phyloP scores from a whole-genome alignment of 92 coral and sea anemone species.

The Metridium senile region DNA sequence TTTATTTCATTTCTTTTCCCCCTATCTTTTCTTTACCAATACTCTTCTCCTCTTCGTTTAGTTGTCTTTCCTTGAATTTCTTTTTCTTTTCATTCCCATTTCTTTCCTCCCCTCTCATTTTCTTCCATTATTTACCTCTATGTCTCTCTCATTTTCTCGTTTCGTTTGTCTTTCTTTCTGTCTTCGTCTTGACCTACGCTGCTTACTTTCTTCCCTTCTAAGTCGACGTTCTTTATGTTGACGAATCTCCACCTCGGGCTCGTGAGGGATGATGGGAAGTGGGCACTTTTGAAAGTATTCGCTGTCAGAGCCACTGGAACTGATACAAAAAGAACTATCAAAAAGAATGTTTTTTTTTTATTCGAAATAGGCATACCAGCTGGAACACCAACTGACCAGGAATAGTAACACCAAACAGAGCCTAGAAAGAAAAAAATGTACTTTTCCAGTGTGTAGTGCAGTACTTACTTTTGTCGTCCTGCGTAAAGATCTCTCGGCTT shows the following conservation, averaged over 20 bases:
- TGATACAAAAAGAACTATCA: not conserved
- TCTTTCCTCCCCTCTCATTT: no score
- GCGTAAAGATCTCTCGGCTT: slow-evolving; percentile 24
- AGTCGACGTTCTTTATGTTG: slow-evolving; percentile 30
- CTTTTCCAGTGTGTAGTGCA: no score
- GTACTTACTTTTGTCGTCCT: not conserved
- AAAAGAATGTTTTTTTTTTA: not conserved
- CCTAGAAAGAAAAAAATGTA: no score
- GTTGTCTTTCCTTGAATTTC: no score
- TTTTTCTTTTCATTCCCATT: no score
- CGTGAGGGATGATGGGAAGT: slow-evolving; percentile 22
- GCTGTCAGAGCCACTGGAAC: slow-evolving; percentile 15
- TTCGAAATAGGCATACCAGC: not conserved
- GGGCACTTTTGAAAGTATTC: slow-evolving; percentile 16
- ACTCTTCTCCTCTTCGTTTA: no score
- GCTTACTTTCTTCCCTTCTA: slow-evolving; percentile 21
- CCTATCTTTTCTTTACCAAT: no score
- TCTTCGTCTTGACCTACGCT: not conserved
- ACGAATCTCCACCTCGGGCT: slow-evolving; percentile 32
- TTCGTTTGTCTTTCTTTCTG: slow-evolving; percentile 21
- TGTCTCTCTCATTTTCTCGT: slow-evolving; percentile 4
- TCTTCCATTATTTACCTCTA: slow-evolving; percentile 35
- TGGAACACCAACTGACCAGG: not conserved
- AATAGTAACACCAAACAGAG: no score
- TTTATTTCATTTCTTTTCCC: no score